phyloP scores from a whole-genome alignment of 2,888 invertebrate genomes.

The Carterocephalus palaemon region DNA sequence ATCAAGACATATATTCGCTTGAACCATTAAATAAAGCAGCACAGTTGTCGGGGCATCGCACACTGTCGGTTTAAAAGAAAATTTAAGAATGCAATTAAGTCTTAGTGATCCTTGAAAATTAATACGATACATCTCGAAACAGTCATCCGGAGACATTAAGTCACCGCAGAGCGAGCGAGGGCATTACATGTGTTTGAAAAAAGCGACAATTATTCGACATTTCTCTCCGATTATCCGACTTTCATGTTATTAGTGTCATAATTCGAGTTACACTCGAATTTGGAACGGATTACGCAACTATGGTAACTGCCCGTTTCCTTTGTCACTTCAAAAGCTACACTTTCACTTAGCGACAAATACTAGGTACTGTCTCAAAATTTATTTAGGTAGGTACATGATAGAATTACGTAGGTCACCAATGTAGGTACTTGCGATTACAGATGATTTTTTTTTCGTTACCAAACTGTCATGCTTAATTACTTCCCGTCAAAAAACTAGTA shows the following conservation, averaged over 20 bases:
- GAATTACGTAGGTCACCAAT: no score
- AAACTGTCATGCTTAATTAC: slow-evolving; percentile 16
- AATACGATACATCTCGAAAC: slow-evolving; percentile 55
- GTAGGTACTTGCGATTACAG: slow-evolving; percentile 10
- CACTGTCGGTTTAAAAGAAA: slow-evolving; percentile 70
- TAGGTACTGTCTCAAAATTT: slow-evolving; percentile 6
- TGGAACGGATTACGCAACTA: slow-evolving; percentile 20
- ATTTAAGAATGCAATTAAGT: slow-evolving; percentile 68
- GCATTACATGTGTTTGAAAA: slow-evolving; percentile 37
- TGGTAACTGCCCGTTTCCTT: slow-evolving; percentile 20
- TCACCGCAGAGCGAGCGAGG: slow-evolving; percentile 58
- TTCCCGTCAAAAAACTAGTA: slow-evolving; percentile 14
- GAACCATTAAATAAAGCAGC: slow-evolving; percentile 48
- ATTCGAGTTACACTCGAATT: slow-evolving; percentile 14
- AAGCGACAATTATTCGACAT: slow-evolving; percentile 30
- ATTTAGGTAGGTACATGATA: no score
- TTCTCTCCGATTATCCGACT: slow-evolving; percentile 25
- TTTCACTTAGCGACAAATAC: slow-evolving; percentile 14
- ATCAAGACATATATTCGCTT: slow-evolving; percentile 53
- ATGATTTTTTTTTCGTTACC: slow-evolving; percentile 9
- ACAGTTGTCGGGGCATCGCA: slow-evolving; percentile 44
- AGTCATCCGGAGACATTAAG: slow-evolving; percentile 57
- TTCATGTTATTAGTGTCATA: slow-evolving; percentile 22
- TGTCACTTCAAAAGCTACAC: slow-evolving; percentile 22
- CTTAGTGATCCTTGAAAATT: slow-evolving; percentile 65